Base-by-base conservation (phyloP, 1,140 invertebrate genomes). In the Goniozus legneri region DNA sequence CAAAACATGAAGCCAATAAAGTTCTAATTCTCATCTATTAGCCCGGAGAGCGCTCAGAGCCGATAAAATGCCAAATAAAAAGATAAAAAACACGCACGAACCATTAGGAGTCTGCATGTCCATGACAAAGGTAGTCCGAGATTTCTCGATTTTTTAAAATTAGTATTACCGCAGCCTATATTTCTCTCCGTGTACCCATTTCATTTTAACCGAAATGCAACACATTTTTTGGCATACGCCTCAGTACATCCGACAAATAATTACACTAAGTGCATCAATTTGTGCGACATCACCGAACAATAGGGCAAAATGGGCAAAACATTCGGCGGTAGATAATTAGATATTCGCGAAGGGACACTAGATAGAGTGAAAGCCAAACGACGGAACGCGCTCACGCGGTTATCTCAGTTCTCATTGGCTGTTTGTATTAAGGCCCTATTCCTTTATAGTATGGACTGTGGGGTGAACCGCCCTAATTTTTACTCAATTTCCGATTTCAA, bases 101-200 rank as follows among this genome's bases (percentile, higher is more conserved):
- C 73, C 74, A 69, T 77, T 76, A 52, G 74, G 67, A 50, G 75
- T 70, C 62, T 75, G 72, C 75, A 77, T 76, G 52, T 74, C 71
- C 71, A 74, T 74, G 69, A 67, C 66, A 69, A 69, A 69, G 65
- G 51, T 55, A 48, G 50, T 47, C 30, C 34, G 13, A 50, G 31
- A 45, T 52, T 47, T 45, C 40, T 52, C 54, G 41, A 48, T 37
- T 54, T 48, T 65, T 62, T 61, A n/a, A 13, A 58, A 50, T 52
- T 45, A 41, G 27, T 68, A 68, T 70, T 68, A 70, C 64, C 65
- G 67, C 19, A 60, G 52, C 56, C 59, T 62, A 19, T 48, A 46
- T 52, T 55, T 62, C 31, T 50, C 53, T 36, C 52, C 54, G 27
- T 37, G 35, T 41, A 44, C 32, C 48, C 58, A 42, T 59, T 37